Evolutionary conservation across 2,888 invertebrate genomes (phyloP).

Genomic region (Agonopterix subpropinquella): DNA sequence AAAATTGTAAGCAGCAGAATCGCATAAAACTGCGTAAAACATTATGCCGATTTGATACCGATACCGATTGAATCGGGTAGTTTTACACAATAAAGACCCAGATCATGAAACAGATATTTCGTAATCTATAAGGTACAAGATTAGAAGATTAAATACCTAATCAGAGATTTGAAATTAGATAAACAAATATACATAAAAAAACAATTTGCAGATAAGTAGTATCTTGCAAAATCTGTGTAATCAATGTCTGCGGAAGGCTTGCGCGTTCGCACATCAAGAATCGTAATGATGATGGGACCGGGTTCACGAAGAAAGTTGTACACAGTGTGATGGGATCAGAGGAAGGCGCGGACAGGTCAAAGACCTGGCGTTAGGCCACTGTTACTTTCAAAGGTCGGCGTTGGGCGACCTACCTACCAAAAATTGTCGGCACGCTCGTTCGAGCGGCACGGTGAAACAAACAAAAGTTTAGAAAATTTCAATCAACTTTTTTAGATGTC

Average conservation of each 20-base stretch:
- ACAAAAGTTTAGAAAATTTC: neutral
- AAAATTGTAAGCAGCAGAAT: too few relatives aligned
- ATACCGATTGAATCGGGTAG: too few relatives aligned
- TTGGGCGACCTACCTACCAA: conserved; percentile 3
- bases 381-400: conserved; percentile 71
- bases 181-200: too few relatives aligned
- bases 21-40: too few relatives aligned
- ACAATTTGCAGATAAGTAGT: neutral
- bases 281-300: conserved; percentile 43
- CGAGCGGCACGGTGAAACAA: conserved; percentile 8
- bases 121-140: too few relatives aligned
- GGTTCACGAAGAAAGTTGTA: conserved; percentile 51
- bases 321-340: conserved; percentile 24
- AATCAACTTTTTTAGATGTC: too few relatives aligned
- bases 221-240: conserved; percentile 6
- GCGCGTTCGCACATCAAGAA: conserved; percentile 30
- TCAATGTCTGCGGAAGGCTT: conserved; percentile 21
- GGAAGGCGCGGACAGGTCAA: conserved; percentile 51
- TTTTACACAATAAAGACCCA: too few relatives aligned
- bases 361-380: conserved; percentile 55
- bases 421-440: conserved; percentile 6
- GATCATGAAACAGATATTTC: too few relatives aligned
- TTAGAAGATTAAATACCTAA: too few relatives aligned
- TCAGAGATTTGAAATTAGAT: too few relatives aligned
- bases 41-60: too few relatives aligned